Percentiles rank a stretch among this genome's conserved stretches.
Conservation (phyloP, 1,140 invertebrate genomes). For the Hylyphantes graminicola region DNA sequence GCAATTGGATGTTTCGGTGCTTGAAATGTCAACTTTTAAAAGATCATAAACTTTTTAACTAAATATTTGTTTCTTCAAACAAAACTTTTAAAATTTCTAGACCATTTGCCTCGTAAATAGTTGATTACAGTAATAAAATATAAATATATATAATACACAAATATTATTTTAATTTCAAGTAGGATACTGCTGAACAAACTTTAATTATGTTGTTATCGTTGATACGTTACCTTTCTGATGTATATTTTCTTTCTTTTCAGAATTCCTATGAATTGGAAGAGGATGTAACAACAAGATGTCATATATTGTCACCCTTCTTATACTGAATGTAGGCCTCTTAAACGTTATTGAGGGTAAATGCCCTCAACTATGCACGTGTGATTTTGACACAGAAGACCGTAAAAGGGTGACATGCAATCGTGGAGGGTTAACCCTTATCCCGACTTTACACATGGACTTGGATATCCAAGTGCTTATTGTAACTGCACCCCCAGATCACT, state of each 20-base stretch:
- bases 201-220: background rate
- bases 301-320: background rate
- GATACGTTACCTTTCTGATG: background rate
- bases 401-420: slow-evolving; percentile 69
- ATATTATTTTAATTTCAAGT: no score
- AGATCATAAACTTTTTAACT: no score
- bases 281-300: slow-evolving; percentile 20
- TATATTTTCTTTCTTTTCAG: slow-evolving; percentile 1
- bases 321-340: slow-evolving; percentile 2
- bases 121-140: no score
- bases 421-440: slow-evolving; percentile 75
- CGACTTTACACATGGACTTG: slow-evolving; percentile 73
- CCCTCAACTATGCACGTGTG: slow-evolving; percentile 65
- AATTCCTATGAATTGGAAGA: background rate
- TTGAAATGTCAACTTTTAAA: no score
- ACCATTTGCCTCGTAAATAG: no score
- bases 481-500: slow-evolving; percentile 74
- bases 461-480: slow-evolving; percentile 78
- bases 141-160: no score
- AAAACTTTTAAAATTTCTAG: no score
- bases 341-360: slow-evolving; percentile 54
- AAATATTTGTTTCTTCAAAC: no score
- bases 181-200: no score
- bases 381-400: slow-evolving; percentile 64
- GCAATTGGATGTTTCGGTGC: no score